Evolutionary conservation across 2,113 vertebrate species (phyloP).

Genomic region (Oostethus manadensis): DNA sequence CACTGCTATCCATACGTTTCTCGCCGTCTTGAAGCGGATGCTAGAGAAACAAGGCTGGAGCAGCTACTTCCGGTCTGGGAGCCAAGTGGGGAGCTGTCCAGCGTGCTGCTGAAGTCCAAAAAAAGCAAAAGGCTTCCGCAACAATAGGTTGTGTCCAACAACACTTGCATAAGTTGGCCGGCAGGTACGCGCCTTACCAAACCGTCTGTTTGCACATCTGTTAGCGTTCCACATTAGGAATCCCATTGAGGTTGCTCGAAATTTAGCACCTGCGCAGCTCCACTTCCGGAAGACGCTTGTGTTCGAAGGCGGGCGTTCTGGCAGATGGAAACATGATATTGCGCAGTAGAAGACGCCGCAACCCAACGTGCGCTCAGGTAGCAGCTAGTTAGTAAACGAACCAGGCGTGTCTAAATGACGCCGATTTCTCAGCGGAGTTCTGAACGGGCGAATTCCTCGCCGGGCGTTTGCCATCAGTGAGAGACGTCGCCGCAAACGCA

Average conservation of each 20-base stretch:
- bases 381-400: background rate
- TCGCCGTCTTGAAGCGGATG: background rate
- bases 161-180: no score
- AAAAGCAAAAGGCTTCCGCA: no score
- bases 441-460: background rate
- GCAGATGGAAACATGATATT: background rate
- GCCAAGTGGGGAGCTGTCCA: conserved; percentile 50
- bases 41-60: background rate
- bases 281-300: background rate
- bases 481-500: background rate
- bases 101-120: conserved; percentile 56
- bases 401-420: background rate
- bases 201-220: no score
- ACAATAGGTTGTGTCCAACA: no score
- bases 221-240: background rate
- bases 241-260: background rate
- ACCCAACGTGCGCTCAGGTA: no score
- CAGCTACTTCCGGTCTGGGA: background rate
- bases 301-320: no score
- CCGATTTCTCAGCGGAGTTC: conserved; percentile 1
- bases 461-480: no score
- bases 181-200: no score
- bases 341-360: background rate
- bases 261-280: background rate
- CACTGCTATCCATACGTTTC: background rate